Evolutionary conservation across 2,888 invertebrate species (phyloP), one percentile per base, ranked within the genome.

Genomic region (Junonia oenone): DNA sequence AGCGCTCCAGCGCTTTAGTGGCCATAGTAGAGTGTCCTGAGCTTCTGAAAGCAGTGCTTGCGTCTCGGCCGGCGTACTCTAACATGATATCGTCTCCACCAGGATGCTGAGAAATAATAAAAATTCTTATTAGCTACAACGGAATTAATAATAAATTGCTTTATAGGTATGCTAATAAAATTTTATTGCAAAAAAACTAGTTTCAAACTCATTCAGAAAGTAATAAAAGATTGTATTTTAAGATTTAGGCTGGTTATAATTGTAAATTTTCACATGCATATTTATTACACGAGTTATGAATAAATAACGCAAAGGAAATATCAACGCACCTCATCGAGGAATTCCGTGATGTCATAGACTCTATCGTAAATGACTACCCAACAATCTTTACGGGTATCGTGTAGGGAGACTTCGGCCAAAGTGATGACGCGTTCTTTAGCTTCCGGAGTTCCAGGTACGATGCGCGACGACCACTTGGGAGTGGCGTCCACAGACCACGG

Each of bases 351-450:
- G 72, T 97, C 94, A 77, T 96, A 97, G 9, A 97, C 95, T 55
- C 95, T 93, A 84, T 97, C 97, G 77, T 95, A 95, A 45, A 97
- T 92, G n/a, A 96, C 92, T 49, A 97, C 91, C 97, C 97, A 97
- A 79, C 97, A 97, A 73, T 96, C 95, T 11, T 91, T 79, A 5
- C 81, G 78, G 14, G 91, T 90, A 72, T 96, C 96, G 72, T 97
- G 97, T 71, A 92, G 91, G 4, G 94, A 91, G 2, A 97, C 95
- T 82, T 97, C 94, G 48, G 94, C 92, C 50, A 97, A 84, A n/a
- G 92, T 91, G 51, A 95, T 93, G 37, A 83, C 78, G 27, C 83
- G 80, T 49, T 91, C 87, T 61, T 83, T 82, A 13, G 87, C 78
- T 57, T 83, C 81, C 1, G 78, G 75, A 2, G 79, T 66, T 19